phyloP scores from a whole-genome alignment of 2,797 vertebrate genomes.

The Tenualosa ilisha region DNA sequence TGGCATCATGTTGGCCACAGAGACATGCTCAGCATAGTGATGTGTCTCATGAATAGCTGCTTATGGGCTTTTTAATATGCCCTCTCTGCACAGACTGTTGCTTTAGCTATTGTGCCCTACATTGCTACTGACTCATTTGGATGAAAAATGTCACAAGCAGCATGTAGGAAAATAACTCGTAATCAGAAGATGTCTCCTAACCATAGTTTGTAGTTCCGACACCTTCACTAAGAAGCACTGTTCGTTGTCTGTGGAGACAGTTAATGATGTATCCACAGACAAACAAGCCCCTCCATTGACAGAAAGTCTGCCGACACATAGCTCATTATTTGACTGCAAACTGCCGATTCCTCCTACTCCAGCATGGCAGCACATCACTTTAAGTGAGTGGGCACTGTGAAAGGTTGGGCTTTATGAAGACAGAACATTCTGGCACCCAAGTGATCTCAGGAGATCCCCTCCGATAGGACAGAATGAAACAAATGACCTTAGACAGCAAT shows the following conservation, averaged over 20 bases:
- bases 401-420: constrained; percentile 65
- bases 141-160: neutral
- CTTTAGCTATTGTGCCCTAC: neutral
- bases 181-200: neutral
- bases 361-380: constrained; percentile 31
- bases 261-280: constrained; percentile 10
- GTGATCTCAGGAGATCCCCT: constrained; percentile 64
- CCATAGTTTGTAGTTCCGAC: neutral
- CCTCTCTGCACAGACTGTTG: constrained; percentile 36
- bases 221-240: neutral
- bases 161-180: neutral
- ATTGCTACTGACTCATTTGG: neutral
- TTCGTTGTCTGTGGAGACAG: neutral
- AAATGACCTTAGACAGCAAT: constrained; percentile 71
- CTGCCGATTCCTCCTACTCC: constrained; percentile 23
- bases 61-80: constrained; percentile 64
- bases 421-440: constrained; percentile 55
- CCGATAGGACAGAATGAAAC: constrained; percentile 65
- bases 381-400: constrained; percentile 59
- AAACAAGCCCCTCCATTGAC: constrained; percentile 22
- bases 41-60: constrained; percentile 45
- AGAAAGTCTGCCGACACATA: neutral
- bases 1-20: constrained; percentile 53
- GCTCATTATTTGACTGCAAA: constrained; percentile 1
- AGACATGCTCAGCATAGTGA: constrained; percentile 67